Evolutionary conservation across 2,888 invertebrate genomes (phyloP), one percentile per base, ranked within the genome.

Genomic region (Machimus atricapillus): DNA sequence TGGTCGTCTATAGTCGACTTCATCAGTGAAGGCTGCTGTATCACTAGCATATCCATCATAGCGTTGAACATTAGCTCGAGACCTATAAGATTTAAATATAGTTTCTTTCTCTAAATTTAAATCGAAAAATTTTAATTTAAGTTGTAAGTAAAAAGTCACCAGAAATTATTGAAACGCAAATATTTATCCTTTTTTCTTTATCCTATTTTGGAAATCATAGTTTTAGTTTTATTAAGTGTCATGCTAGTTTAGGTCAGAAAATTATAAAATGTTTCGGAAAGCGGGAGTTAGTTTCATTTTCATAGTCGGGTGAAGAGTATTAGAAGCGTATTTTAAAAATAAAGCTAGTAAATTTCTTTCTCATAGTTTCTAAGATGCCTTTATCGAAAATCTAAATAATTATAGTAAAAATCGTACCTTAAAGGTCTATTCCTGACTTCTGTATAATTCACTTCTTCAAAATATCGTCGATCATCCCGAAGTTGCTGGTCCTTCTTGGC

Each of bases 401-500:
- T 43, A 12, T 12, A 43, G 0, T 43, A 43, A 43, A 12, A 77
- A 46, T 56, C 93, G 93, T 93, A 93, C 89, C 94, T 93, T 89
- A 93, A 92, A 87, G 94, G 93, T 90, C 93, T 91, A 90, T 93
- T 93, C 93, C 93, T 93, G 87, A 90, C 90, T 87, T 90, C 90
- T 14, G 89, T 90, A n/a, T 90, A 90, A 81, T 95, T 93, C 46
- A 94, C 93, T 88, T 94, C 94, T 92, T 96, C 96, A 91, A 95
- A 94, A 89, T 95, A 89, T 89, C 94, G 94, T 89, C 95, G 94
- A 91, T 96, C 96, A 90, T 96, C 95, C 88, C 95, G 93, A 91
- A 95, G 94, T 91, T 96, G 94, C 88, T 95, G 95, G 91, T 96
- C 96, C 90, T 95, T 94, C 89, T 96, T 94, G 90, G 96, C 96